These are phyloP conservation scores for Celastrina argiolus DNA, from an alignment of 2,888 invertebrate species.

Conservation along the genomic window DNA sequence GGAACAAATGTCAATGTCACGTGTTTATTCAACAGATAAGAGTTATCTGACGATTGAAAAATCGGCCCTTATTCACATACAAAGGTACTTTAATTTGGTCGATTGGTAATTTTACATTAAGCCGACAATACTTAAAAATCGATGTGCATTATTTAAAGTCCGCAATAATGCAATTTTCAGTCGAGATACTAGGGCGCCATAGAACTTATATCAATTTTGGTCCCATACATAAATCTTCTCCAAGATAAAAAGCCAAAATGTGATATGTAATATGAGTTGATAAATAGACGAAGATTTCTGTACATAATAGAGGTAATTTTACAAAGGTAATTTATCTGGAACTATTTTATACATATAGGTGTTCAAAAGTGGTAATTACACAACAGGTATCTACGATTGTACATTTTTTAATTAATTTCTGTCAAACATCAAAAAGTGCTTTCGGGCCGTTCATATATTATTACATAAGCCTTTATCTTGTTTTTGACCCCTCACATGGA, in stretches of 20 bases:
- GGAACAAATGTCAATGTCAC: no score
- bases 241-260: conserved; percentile 7
- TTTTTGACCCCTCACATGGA: no score
- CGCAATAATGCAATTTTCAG: not conserved
- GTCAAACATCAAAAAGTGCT: not conserved
- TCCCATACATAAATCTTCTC: conserved; percentile 14
- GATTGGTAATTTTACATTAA: no score
- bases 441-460: no score
- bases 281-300: not conserved
- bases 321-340: not conserved
- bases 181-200: conserved; percentile 11
- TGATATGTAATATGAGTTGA: conserved; percentile 10
- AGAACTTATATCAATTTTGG: conserved; percentile 15
- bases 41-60: no score
- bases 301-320: not conserved
- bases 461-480: no score
- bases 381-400: not conserved
- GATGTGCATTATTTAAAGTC: not conserved
- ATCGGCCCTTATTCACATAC: no score
- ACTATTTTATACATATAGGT: not conserved
- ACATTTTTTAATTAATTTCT: not conserved
- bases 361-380: not conserved
- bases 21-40: no score
- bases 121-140: no score
- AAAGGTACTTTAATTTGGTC: no score